Conservation (phyloP, 1,140 invertebrate genomes). For the Lethrus apterus region DNA sequence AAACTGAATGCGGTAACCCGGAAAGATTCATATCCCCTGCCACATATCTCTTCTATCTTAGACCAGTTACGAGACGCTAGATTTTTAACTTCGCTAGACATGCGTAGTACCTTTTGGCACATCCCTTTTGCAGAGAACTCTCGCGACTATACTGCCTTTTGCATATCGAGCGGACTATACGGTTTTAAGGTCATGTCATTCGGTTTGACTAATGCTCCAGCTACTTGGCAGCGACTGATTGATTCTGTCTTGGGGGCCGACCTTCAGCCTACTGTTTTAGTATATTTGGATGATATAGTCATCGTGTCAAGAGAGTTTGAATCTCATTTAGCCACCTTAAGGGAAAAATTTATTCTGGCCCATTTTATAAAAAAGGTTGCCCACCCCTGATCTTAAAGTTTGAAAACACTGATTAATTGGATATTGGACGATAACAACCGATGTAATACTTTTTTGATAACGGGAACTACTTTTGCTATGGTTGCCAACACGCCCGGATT, state of each 20-base stretch:
- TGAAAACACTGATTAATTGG: no score
- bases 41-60: neutral
- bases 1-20: no score
- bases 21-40: no score
- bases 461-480: no score
- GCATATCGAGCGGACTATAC: constrained; percentile 20
- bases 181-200: constrained; percentile 31
- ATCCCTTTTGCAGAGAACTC: neutral
- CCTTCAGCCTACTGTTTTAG: constrained; percentile 13
- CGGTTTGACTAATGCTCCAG: constrained; percentile 25
- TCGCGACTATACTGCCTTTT: neutral
- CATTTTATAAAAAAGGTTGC: no score
- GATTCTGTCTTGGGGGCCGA: constrained; percentile 27
- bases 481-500: no score
- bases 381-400: no score
- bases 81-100: neutral
- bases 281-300: constrained; percentile 32
- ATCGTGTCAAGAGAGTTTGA: no score
- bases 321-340: no score
- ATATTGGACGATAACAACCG: no score
- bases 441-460: no score
- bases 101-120: neutral
- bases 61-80: neutral
- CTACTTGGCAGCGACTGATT: constrained; percentile 22
- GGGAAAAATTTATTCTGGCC: no score